phyloP scores from a whole-genome alignment of 2,797 vertebrate genomes.

The Botia almorhae region DNA sequence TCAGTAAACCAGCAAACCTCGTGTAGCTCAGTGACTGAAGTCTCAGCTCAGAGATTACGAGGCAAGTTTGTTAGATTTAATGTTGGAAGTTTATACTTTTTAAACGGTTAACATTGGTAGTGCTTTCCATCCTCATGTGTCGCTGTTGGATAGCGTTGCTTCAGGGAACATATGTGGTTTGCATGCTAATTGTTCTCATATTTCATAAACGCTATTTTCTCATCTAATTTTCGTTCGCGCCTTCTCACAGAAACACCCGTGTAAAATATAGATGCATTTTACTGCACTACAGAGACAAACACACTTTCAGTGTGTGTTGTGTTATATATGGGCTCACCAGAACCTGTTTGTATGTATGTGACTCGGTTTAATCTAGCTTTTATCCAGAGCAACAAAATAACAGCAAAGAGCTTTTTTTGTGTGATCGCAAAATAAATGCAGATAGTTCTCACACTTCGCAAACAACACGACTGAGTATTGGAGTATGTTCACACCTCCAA shows the following conservation, averaged over 20 bases:
- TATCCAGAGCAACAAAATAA: constrained; percentile 3
- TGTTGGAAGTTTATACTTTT: too few relatives aligned
- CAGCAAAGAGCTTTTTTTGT: background rate
- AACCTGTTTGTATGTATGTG: constrained; percentile 14
- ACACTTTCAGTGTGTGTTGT: constrained; percentile 2
- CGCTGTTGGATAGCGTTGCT: too few relatives aligned
- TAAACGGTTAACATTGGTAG: background rate
- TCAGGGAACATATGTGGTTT: too few relatives aligned
- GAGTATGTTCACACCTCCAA: constrained; percentile 4
- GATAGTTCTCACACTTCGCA: background rate
- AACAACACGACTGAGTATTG: background rate
- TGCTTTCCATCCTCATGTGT: background rate
- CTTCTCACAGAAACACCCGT: too few relatives aligned
- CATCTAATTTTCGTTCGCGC: too few relatives aligned
- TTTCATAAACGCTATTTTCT: too few relatives aligned
- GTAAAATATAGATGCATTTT: constrained; percentile 17
- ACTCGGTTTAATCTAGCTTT: background rate
- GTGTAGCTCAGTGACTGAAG: background rate
- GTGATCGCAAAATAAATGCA: background rate
- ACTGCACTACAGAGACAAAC: background rate
- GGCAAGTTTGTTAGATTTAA: background rate
- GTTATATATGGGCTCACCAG: constrained; percentile 8
- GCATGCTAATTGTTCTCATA: too few relatives aligned
- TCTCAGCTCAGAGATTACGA: constrained; percentile 3
- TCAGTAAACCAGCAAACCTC: background rate